Percentiles rank a stretch among this genome's conserved stretches.
Evolutionary conservation across 1,140 invertebrate genomes (phyloP).

Genomic region (Drosophila lacertosa): DNA sequence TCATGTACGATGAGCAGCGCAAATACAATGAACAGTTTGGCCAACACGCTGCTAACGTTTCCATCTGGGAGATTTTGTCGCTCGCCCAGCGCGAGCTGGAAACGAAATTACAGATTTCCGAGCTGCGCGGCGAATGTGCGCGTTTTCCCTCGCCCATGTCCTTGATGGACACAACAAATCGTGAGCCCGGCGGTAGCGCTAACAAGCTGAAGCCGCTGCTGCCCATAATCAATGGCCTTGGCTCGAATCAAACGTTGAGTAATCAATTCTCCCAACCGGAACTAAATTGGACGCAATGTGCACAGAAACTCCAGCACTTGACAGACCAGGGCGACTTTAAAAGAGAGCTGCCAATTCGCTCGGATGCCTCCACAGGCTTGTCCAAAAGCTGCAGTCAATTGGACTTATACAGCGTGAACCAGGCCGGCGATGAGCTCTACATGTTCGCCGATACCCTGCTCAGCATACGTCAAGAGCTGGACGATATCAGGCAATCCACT

Average conservation of each 20-base stretch:
- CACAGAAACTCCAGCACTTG: no score
- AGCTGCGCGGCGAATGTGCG: constrained; percentile 12
- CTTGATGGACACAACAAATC: constrained; percentile 27
- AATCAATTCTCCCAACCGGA: background rate
- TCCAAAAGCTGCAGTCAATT: background rate
- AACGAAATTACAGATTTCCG: constrained; percentile 34
- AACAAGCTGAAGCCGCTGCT: constrained; percentile 8
- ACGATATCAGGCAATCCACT: background rate
- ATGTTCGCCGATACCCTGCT: background rate
- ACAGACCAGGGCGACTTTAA: no score
- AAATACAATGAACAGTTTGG: constrained; percentile 34
- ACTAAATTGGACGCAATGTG: background rate
- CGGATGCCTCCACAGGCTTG: no score
- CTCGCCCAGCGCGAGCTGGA: constrained; percentile 48
- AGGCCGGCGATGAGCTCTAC: background rate
- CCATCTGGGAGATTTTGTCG: constrained; percentile 58
- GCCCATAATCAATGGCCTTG: constrained; percentile 17
- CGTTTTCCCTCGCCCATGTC: constrained; percentile 61
- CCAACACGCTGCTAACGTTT: background rate
- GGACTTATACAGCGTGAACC: background rate
- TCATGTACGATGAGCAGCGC: constrained; percentile 58
- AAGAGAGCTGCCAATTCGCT: no score
- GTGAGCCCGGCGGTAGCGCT: constrained; percentile 1
- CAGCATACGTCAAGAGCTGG: background rate
- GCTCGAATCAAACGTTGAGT: background rate